Evolutionary conservation across 2,888 invertebrate genomes (phyloP), one percentile per base, ranked within the genome.

Genomic region (Drosophila parthenogenetica): DNA sequence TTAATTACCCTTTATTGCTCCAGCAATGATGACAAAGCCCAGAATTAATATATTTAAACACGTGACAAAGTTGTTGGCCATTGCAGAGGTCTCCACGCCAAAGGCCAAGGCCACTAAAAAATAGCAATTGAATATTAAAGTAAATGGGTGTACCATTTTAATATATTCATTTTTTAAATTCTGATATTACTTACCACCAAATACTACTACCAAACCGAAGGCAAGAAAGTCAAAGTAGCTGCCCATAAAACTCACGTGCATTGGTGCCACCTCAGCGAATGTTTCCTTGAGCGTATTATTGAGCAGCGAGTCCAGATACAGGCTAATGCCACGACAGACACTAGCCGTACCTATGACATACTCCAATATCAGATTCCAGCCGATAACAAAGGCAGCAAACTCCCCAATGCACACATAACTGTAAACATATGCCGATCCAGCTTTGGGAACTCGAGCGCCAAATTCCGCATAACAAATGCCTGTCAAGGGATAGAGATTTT

Each of bases 401-500:
- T 98, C 97, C 0, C 98, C 98, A 43, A 98, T 94, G 22, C 96
- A 95, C 17, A 97, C 96, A 72, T 92, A 92, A 69, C 96, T 96
- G 93, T 98, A 98, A 39, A 96, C 94, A 91, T 98, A 98, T 0
- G 97, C 97, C 0, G 97, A 97, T 0, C 98, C 98, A 0, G 97
- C 96, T 80, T 95, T 94, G 0, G 97, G 97, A 0, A 97, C 95
- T 61, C 97, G 93, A 0, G 96, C 95, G 0, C 96, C 97, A 89
- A 98, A 96, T 93, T 98, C 98, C 1, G 97, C 97, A 92, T 97
- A 98, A 88, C 98, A 98, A 11, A 98, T 92, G 29, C 96, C 96
- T 96, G 91, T 0, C 42, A 48, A n/a, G 46, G 61, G 37, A 14
- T 46, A 45, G 11, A 46, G 13, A 63, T 53, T 59, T 25, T 7